A percentile compares a stretch with the other conserved stretches of the same genome.
Evolutionary conservation across 1,140 invertebrate genomes (phyloP).

Genomic region (Anoplolepis gracilipes): DNA sequence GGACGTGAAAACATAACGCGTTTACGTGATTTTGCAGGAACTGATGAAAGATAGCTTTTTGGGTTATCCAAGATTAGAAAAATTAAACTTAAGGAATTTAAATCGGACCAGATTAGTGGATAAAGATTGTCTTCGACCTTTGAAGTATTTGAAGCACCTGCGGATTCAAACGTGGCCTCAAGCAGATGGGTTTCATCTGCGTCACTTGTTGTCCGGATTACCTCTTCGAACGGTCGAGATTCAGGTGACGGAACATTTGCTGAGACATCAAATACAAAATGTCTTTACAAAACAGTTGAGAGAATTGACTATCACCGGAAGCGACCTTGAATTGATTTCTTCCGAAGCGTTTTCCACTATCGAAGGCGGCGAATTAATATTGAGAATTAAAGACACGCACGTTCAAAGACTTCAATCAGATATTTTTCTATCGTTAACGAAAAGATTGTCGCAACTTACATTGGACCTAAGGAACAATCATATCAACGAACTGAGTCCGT

Average conservation of each 20-base stretch:
- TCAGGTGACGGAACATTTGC: slow-evolving; percentile 89
- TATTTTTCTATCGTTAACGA: slow-evolving; percentile 91
- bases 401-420: slow-evolving; percentile 91
- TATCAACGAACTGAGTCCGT: slow-evolving; percentile 92
- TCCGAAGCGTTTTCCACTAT: slow-evolving; percentile 89
- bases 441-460: slow-evolving; percentile 91
- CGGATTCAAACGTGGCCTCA: slow-evolving; percentile 89
- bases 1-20: not conserved
- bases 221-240: slow-evolving; percentile 89
- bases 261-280: slow-evolving; percentile 91
- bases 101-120: slow-evolving; percentile 86
- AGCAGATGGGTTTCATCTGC: slow-evolving; percentile 88
- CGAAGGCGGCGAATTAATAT: slow-evolving; percentile 89
- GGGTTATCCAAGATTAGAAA: slow-evolving; percentile 84
- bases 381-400: slow-evolving; percentile 91
- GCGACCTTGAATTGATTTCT: slow-evolving; percentile 89
- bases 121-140: slow-evolving; percentile 88
- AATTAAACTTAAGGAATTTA: slow-evolving; percentile 83
- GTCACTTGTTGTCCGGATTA: slow-evolving; percentile 87
- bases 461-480: slow-evolving; percentile 93
- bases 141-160: slow-evolving; percentile 88
- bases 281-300: slow-evolving; percentile 91
- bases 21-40: slow-evolving; percentile 85
- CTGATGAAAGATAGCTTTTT: slow-evolving; percentile 87
- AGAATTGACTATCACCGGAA: slow-evolving; percentile 92